phyloP scores from a whole-genome alignment of 2,113 vertebrate genomes.

The Rynchops niger region DNA sequence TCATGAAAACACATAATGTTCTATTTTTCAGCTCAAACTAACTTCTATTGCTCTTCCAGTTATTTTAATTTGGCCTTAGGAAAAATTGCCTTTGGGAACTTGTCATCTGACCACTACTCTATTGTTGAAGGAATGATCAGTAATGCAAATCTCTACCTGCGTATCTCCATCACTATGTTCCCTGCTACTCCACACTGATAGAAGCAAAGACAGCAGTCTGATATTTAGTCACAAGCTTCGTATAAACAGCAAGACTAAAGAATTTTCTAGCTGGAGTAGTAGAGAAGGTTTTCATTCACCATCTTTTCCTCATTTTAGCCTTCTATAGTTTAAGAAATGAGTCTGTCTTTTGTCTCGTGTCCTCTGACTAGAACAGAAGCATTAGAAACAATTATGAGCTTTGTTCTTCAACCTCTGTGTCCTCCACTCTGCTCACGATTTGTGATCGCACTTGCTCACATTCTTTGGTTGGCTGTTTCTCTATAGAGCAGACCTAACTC shows the following conservation, averaged over 20 bases:
- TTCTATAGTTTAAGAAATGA: background rate
- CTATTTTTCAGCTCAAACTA: background rate
- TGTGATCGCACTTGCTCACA: background rate
- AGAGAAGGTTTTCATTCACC: background rate
- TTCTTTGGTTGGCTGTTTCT: background rate
- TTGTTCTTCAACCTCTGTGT: background rate
- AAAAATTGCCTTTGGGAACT: background rate
- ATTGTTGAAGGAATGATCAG: background rate
- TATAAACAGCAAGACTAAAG: background rate
- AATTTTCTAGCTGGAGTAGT: background rate
- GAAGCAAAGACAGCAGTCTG: background rate
- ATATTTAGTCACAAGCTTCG: background rate
- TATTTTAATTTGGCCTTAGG: background rate
- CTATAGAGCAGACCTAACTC: background rate
- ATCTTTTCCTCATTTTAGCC: background rate
- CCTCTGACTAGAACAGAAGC: background rate
- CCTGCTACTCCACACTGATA: background rate
- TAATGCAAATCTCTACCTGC: background rate
- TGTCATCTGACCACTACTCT: background rate
- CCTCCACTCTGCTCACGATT: background rate
- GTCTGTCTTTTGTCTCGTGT: fast-evolving
- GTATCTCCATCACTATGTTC: background rate
- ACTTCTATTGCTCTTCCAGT: background rate
- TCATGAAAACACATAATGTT: background rate
- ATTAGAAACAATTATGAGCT: background rate